Percentiles rank a stretch among this genome's conserved stretches.
phyloP scores from a whole-genome alignment of 2,888 invertebrate genomes.

The Cetonia aurata region DNA sequence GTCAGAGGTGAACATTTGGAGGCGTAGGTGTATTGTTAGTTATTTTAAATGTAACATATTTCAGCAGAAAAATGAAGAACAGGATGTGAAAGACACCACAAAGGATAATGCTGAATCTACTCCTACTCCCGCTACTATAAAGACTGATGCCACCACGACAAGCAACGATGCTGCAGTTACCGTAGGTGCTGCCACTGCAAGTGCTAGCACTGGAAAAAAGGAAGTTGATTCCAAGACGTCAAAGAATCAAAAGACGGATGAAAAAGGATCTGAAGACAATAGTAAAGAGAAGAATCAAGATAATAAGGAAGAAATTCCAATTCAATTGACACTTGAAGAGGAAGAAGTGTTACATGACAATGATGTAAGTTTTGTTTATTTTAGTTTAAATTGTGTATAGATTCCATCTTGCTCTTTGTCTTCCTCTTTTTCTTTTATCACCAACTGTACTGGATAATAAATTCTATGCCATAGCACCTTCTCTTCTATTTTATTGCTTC shows the following conservation, averaged over 20 bases:
- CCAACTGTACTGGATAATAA: too few relatives aligned
- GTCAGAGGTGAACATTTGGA: constrained; percentile 7
- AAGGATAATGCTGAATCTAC: neutral
- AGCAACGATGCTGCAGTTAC: constrained; percentile 48
- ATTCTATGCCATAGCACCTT: too few relatives aligned
- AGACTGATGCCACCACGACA: too few relatives aligned
- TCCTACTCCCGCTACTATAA: too few relatives aligned
- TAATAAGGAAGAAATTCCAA: constrained; percentile 53
- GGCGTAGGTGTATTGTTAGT: neutral
- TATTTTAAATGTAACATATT: neutral
- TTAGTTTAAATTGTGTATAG: neutral
- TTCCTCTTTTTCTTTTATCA: too few relatives aligned
- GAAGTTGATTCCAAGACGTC: constrained; percentile 19
- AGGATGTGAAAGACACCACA: constrained; percentile 43
- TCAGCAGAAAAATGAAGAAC: constrained; percentile 38
- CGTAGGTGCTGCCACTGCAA: constrained; percentile 5
- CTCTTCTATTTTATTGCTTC: too few relatives aligned
- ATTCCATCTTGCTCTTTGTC: too few relatives aligned
- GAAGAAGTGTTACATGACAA: constrained; percentile 58
- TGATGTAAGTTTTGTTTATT: constrained; percentile 52
- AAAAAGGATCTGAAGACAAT: constrained; percentile 53
- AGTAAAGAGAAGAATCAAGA: constrained; percentile 41
- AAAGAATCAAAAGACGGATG: constrained; percentile 41
- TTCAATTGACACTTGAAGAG: constrained; percentile 61
- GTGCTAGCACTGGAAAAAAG: neutral